Evolutionary conservation across 2,113 vertebrate genomes (phyloP).

Genomic region (Ondatra zibethicus): DNA sequence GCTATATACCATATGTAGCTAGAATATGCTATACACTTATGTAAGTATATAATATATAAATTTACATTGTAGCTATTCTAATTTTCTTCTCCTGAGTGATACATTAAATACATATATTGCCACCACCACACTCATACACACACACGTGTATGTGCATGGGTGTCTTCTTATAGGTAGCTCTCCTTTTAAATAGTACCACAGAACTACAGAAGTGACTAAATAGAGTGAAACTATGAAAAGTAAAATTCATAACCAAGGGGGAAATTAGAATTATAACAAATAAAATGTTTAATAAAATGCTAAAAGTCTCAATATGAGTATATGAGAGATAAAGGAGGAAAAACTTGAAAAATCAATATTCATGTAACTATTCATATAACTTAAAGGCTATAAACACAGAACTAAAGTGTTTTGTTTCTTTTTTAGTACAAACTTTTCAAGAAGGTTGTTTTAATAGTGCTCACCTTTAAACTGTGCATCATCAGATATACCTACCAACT

Average conservation of each 20-base stretch:
- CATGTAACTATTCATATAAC: background rate
- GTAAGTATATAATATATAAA: background rate
- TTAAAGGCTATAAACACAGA: conserved; percentile 9
- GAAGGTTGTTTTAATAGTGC: background rate
- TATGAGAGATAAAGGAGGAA: background rate
- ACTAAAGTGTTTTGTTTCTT: background rate
- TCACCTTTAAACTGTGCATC: background rate
- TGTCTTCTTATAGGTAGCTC: background rate
- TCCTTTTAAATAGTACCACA: background rate
- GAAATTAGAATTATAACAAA: background rate
- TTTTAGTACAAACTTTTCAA: background rate
- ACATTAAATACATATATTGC: background rate
- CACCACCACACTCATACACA: background rate
- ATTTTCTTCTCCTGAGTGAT: conserved; percentile 4
- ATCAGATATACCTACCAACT: background rate
- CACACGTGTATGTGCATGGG: background rate
- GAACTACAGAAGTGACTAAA: background rate
- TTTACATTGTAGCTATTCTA: background rate
- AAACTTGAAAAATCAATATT: background rate
- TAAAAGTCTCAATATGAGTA: background rate
- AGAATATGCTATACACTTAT: background rate
- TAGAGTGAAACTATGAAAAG: background rate
- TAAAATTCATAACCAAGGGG: background rate
- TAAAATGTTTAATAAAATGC: background rate
- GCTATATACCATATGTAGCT: background rate